Evolutionary conservation across 2,797 vertebrate species (phyloP), one percentile per base, ranked within the genome.

Genomic region (Oreochromis mossambicus): DNA sequence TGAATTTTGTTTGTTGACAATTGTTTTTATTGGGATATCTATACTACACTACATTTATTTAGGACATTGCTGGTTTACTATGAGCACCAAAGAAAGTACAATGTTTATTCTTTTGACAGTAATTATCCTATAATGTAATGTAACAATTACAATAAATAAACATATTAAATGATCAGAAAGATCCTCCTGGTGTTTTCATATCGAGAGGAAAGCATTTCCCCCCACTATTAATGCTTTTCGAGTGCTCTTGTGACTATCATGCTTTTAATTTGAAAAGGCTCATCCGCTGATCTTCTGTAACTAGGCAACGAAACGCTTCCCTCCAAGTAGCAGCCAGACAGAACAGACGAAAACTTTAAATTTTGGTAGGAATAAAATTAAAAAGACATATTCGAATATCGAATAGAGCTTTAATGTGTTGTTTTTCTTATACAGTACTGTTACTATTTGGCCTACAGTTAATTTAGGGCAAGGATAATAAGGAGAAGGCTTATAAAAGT

Each of bases 261-360:
- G 46, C 83, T 86, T 91, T 93, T 87, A 88, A 9, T 88, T 63
- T 88, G 85, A 86, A 90, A 86, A 13, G 2, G 1, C 1, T 17
- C 3, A 76, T 48, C 70, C 14, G 68, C 29, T 7, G 6, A 29
- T 29, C 15, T 29, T 12, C 7, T 5, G 84, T 86, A 54, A 55
- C 85, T 51, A 77, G 41, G 85, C 68, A 86, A 86, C 84, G 26
- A 46, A 46, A 75, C 8, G 46, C 52, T 26, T 34, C 3, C 8
- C 7, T 63, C 1, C 3, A 11, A 43, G 29, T 24, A 19, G 11
- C 32, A 15, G 6, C 10, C 2, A 66, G 26, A 63, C 13, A 3
- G 3, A 73, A 48, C 15, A 48, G 68, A 48, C 68, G 10, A 19
- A 19, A 50, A 7, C 15, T 3, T 75, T 14, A 38, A 2, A 21